Evolutionary conservation across 2,888 invertebrate genomes (phyloP).

Genomic region (Yponomeuta evonymella): DNA sequence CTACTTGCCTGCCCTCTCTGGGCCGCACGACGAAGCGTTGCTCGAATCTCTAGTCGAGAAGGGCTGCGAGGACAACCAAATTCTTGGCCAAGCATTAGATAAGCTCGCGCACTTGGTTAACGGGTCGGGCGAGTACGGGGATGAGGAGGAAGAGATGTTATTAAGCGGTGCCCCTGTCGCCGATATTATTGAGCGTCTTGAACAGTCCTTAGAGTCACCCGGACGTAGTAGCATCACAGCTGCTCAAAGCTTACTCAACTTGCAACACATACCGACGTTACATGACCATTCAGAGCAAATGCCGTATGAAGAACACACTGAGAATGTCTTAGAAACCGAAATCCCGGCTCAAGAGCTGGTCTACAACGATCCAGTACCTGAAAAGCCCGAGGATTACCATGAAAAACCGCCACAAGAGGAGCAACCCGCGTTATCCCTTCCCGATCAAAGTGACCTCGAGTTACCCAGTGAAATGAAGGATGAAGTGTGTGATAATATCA

Average conservation of each 20-base stretch:
- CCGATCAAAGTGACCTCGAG: conserved; percentile 1
- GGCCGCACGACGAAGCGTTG: conserved; percentile 69
- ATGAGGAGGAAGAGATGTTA: conserved; percentile 65
- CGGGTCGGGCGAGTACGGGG: conserved; percentile 45
- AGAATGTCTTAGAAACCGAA: conserved; percentile 49
- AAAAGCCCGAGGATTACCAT: conserved; percentile 26
- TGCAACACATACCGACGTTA: conserved; percentile 37
- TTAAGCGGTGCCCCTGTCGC: conserved; percentile 62
- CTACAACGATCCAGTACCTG: conserved; percentile 20
- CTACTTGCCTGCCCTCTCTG: conserved; percentile 55
- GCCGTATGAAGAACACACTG: conserved; percentile 41
- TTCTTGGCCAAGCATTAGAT: conserved; percentile 61
- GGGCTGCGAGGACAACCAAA: conserved; percentile 78
- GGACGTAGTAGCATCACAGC: conserved; percentile 57
- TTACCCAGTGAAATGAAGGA: conserved; percentile 30
- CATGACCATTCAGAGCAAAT: conserved; percentile 36
- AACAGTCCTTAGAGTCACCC: conserved; percentile 76
- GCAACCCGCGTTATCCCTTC: no score
- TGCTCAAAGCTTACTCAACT: conserved; percentile 59
- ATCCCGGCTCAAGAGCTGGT: conserved; percentile 25
- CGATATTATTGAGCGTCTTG: conserved; percentile 79
- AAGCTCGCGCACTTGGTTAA: conserved; percentile 60
- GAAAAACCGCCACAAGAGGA: no score
- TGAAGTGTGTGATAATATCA: conserved; percentile 24
- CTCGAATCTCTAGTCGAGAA: conserved; percentile 78